These are phyloP conservation scores for Sinhomidia bicolor DNA, from an alignment of 2,888 invertebrate species.

Conservation along the genomic window DNA sequence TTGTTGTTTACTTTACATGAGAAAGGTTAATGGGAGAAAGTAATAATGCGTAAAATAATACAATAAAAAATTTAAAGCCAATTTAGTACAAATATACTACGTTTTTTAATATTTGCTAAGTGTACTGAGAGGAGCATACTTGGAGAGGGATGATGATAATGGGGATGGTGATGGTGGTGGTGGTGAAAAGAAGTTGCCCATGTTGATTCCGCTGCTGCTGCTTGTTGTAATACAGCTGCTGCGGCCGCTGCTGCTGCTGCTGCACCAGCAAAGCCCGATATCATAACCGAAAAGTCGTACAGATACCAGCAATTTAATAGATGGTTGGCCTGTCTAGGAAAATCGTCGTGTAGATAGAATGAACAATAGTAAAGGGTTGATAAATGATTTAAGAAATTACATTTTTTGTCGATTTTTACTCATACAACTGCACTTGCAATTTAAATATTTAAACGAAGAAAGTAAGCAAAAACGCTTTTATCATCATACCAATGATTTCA, in stretches of 20 bases:
- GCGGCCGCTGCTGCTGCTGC: constrained; percentile 75
- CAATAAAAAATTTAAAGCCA: too few species aligned
- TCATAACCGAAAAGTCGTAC: constrained; percentile 59
- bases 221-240: constrained; percentile 75
- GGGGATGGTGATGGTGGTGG: constrained; percentile 65
- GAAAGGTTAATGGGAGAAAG: neutral
- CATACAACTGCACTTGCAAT: neutral
- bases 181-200: constrained; percentile 76
- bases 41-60: neutral
- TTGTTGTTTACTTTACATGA: neutral
- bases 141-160: constrained; percentile 70
- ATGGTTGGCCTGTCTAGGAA: too few species aligned
- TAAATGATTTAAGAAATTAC: too few species aligned
- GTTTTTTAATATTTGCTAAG: neutral
- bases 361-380: too few species aligned
- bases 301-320: too few species aligned
- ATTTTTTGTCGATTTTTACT: neutral
- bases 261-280: constrained; percentile 76
- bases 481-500: neutral
- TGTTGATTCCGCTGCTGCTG: constrained; percentile 75
- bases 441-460: neutral
- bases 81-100: too few species aligned
- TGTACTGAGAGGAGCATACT: constrained; percentile 66
- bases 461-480: neutral
- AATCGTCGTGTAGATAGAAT: too few species aligned